Conservation (phyloP, 2,888 invertebrate genomes). For the Scaptodrosophila latifasciaeformis region DNA sequence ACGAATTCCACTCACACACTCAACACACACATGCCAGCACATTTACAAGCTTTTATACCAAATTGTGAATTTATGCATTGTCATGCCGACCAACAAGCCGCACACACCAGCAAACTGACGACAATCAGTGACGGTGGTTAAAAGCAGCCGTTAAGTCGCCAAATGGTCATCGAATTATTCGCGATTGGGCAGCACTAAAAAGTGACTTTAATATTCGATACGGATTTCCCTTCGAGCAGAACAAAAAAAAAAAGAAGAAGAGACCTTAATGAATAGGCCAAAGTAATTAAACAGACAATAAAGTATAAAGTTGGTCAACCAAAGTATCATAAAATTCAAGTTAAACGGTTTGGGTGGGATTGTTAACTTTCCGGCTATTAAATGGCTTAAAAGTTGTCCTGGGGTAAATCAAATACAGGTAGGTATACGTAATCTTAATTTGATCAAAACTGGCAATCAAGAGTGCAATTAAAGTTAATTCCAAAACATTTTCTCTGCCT, state of each 20-base stretch:
- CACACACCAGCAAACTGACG: too few relatives aligned
- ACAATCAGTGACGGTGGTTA: not conserved
- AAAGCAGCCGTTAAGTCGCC: too few relatives aligned
- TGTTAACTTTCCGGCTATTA: slow-evolving; percentile 42
- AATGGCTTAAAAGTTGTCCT: slow-evolving; percentile 40
- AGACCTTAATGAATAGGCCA: too few relatives aligned
- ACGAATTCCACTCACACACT: slow-evolving; percentile 17
- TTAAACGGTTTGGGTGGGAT: slow-evolving; percentile 12
- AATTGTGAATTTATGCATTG: slow-evolving; percentile 37
- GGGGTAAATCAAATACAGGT: not conserved
- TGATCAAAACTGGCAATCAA: slow-evolving; percentile 12
- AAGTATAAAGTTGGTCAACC: slow-evolving; percentile 36
- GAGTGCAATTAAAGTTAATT: slow-evolving; percentile 5
- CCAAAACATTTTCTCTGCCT: not conserved
- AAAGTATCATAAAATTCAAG: slow-evolving; percentile 37
- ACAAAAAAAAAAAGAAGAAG: too few relatives aligned
- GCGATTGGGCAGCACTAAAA: too few relatives aligned
- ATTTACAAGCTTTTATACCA: not conserved
- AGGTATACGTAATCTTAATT: slow-evolving; percentile 11
- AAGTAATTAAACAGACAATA: not conserved
- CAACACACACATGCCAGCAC: not conserved
- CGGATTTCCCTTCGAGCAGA: too few relatives aligned
- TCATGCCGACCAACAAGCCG: slow-evolving; percentile 10
- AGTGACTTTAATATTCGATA: too few relatives aligned
- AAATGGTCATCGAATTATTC: too few relatives aligned